These are phyloP conservation scores for Peromyscus eremicus DNA, from an alignment of 2,797 vertebrate genomes.

Conservation along the genomic window DNA sequence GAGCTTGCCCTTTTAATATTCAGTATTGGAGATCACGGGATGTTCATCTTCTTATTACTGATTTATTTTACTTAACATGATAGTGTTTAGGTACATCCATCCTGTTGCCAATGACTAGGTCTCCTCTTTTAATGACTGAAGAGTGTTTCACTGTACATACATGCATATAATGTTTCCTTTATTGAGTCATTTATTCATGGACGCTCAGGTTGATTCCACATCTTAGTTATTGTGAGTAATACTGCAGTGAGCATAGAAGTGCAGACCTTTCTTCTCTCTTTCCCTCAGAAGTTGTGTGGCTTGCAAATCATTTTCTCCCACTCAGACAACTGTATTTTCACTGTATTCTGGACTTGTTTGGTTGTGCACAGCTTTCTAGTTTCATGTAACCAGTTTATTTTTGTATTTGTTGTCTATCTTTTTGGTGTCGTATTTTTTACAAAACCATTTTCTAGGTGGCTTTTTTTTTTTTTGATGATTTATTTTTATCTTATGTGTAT, in stretches of 20 bases:
- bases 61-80: conserved; percentile 3
- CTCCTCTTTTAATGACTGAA: conserved; percentile 17
- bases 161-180: not conserved
- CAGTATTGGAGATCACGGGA: not conserved
- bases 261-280: not conserved
- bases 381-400: not conserved
- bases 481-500: not conserved
- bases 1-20: not conserved
- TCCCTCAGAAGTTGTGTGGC: not conserved
- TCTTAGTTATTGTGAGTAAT: not conserved
- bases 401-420: not conserved
- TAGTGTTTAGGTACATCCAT: not conserved
- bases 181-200: not conserved
- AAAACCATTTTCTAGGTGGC: not conserved
- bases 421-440: not conserved
- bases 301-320: not conserved
- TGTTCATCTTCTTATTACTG: not conserved
- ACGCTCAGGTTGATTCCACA: not conserved
- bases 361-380: not conserved
- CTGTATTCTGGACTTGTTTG: not conserved
- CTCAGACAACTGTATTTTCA: not conserved
- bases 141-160: not conserved
- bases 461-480: not conserved
- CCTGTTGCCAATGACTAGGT: not conserved
- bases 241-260: not conserved